These are phyloP conservation scores for Cyanoramphus novaezelandiae DNA, from an alignment of 2,113 vertebrate species.

Conservation along the genomic window DNA sequence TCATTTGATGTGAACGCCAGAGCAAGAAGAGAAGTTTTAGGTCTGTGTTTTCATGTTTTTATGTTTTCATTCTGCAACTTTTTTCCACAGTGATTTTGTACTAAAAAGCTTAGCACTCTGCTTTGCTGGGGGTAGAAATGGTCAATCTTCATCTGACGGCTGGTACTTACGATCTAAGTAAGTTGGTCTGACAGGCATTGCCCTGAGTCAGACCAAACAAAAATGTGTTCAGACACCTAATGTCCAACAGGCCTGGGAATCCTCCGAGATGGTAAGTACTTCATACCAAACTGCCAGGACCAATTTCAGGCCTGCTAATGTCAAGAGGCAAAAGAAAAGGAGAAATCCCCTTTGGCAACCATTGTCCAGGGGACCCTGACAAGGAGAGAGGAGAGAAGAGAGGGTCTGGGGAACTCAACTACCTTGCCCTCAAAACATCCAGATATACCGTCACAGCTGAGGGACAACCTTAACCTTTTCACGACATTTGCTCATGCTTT, in stretches of 20 bases:
- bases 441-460: not conserved
- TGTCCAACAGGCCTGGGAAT: not conserved
- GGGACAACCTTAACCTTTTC: not conserved
- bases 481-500: not conserved
- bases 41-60: not conserved
- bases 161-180: not conserved
- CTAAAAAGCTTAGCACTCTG: not conserved
- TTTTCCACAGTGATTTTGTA: not conserved
- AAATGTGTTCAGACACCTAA: slow-evolving; percentile 23
- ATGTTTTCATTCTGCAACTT: not conserved
- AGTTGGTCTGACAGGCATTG: slow-evolving; percentile 1
- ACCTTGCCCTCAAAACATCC: not conserved
- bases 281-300: slow-evolving; percentile 38
- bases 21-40: not conserved
- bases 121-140: not conserved
- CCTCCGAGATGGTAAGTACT: not conserved
- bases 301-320: slow-evolving; percentile 40
- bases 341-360: slow-evolving; percentile 16
- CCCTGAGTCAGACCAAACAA: not conserved
- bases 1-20: not conserved
- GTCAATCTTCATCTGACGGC: not conserved
- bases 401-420: not conserved
- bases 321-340: slow-evolving; percentile 4
- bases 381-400: not conserved
- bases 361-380: not conserved